Conservation (phyloP, 2,888 invertebrate species). For the Rhingia rostrata region DNA sequence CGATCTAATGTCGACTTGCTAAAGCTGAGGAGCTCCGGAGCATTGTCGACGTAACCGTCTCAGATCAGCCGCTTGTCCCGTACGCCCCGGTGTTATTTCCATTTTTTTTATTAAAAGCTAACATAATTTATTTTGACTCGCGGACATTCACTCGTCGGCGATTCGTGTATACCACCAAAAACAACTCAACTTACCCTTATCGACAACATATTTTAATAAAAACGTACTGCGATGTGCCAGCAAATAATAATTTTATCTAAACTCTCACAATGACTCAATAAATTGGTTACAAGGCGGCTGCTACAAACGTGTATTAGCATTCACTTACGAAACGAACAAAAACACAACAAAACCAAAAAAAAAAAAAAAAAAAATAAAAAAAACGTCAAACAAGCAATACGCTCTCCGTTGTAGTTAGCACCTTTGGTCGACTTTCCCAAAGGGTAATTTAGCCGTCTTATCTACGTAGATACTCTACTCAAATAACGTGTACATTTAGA, state of each 20-base stretch:
- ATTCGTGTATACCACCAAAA: slow-evolving; percentile 39
- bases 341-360: too few relatives aligned
- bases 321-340: slow-evolving; percentile 56
- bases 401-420: slow-evolving; percentile 56
- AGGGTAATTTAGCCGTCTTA: slow-evolving; percentile 65
- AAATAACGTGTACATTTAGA: slow-evolving; percentile 35
- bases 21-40: too few relatives aligned
- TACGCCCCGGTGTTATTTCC: background rate
- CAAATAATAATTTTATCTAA: slow-evolving; percentile 67
- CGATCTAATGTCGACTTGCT: too few relatives aligned
- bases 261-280: slow-evolving; percentile 59
- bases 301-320: slow-evolving; percentile 64
- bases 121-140: slow-evolving; percentile 32
- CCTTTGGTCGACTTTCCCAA: slow-evolving; percentile 72
- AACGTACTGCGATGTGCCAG: slow-evolving; percentile 29
- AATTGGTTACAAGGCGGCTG: slow-evolving; percentile 64
- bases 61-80: background rate
- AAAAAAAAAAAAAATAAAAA: slow-evolving; percentile 10
- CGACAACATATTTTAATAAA: slow-evolving; percentile 44
- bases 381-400: slow-evolving; percentile 4
- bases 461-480: slow-evolving; percentile 49
- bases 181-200: slow-evolving; percentile 39
- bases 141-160: slow-evolving; percentile 16
- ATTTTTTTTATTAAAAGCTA: slow-evolving; percentile 31
- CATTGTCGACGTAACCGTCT: too few relatives aligned